phyloP scores from a whole-genome alignment of 2,113 vertebrate species.

The Pygoscelis antarcticus region DNA sequence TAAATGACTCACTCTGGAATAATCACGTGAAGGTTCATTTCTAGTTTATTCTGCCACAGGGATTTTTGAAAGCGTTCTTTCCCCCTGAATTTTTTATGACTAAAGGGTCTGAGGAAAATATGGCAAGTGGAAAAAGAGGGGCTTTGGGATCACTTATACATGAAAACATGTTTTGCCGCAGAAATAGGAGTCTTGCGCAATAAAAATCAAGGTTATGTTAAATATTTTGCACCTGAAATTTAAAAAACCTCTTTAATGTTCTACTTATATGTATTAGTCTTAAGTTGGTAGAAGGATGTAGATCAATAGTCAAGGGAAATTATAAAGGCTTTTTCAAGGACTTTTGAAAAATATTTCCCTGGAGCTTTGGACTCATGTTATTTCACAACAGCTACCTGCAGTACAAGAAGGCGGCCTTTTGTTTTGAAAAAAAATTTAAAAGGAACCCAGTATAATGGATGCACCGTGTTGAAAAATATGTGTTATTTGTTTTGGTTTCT shows the following conservation, averaged over 20 bases:
- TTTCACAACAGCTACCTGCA: neutral
- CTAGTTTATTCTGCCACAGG: slow-evolving; percentile 39
- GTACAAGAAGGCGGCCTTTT: neutral
- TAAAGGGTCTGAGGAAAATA: neutral
- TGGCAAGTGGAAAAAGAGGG: neutral
- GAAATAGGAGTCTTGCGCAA: neutral
- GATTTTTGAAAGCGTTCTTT: neutral
- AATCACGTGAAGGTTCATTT: slow-evolving; percentile 45
- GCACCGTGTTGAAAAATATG: neutral
- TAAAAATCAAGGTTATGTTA: neutral
- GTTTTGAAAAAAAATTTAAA: neutral
- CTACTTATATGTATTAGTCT: neutral
- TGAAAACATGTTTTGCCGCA: neutral
- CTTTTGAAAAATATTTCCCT: neutral
- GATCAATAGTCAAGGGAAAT: neutral
- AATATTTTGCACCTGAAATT: neutral
- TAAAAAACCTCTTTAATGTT: neutral
- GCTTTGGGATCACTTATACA: neutral
- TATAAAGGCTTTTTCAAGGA: slow-evolving; percentile 1
- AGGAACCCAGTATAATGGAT: neutral
- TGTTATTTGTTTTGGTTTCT: neutral
- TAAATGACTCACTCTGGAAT: slow-evolving; percentile 44
- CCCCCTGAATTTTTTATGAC: slow-evolving; percentile 31
- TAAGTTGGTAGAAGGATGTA: neutral
- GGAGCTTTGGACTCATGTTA: neutral